A percentile compares a stretch with the other conserved stretches of the same genome.
phyloP scores from a whole-genome alignment of 2,113 vertebrate species.

The Austrofundulus limnaeus region DNA sequence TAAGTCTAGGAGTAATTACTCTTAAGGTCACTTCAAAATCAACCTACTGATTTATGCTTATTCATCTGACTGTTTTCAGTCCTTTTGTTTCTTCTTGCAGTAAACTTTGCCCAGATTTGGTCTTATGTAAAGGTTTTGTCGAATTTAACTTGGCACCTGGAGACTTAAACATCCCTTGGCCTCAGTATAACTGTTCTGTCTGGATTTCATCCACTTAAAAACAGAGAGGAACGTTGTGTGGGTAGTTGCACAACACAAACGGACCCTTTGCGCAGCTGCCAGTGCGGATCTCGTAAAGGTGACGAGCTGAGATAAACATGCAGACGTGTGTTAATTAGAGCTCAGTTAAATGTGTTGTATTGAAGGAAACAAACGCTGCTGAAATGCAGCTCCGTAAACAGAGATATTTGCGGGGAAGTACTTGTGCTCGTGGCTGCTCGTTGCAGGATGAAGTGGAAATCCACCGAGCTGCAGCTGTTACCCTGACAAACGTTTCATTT shows the following conservation, averaged over 20 bases:
- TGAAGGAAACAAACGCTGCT: slow-evolving; percentile 15
- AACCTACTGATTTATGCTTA: slow-evolving; percentile 4
- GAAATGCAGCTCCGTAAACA: slow-evolving; percentile 1
- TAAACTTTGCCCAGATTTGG: slow-evolving; percentile 46
- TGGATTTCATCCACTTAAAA: slow-evolving; percentile 56
- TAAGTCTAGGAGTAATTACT: slow-evolving; percentile 8
- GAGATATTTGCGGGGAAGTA: background rate
- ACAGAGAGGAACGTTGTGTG: slow-evolving; percentile 59
- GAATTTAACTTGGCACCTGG: slow-evolving; percentile 51
- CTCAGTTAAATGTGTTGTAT: slow-evolving; percentile 15
- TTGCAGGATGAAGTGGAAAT: slow-evolving; percentile 41
- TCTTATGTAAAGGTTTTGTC: slow-evolving; percentile 63
- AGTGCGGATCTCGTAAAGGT: slow-evolving; percentile 37
- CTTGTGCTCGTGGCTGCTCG: slow-evolving; percentile 12
- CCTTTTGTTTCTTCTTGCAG: slow-evolving; percentile 26
- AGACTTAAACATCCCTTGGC: slow-evolving; percentile 52
- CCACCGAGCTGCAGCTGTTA: slow-evolving; percentile 51
- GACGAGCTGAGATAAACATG: slow-evolving; percentile 21
- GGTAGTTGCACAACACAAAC: slow-evolving; percentile 44
- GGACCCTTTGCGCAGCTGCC: slow-evolving; percentile 23
- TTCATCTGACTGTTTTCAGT: background rate
- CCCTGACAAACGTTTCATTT: slow-evolving; percentile 53
- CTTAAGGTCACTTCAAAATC: slow-evolving; percentile 13
- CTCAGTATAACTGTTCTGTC: slow-evolving; percentile 44
- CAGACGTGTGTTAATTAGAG: slow-evolving; percentile 13